Percentiles rank a stretch among this genome's conserved stretches.
Evolutionary conservation across 2,888 invertebrate genomes (phyloP).

Genomic region (Catonia carolina): DNA sequence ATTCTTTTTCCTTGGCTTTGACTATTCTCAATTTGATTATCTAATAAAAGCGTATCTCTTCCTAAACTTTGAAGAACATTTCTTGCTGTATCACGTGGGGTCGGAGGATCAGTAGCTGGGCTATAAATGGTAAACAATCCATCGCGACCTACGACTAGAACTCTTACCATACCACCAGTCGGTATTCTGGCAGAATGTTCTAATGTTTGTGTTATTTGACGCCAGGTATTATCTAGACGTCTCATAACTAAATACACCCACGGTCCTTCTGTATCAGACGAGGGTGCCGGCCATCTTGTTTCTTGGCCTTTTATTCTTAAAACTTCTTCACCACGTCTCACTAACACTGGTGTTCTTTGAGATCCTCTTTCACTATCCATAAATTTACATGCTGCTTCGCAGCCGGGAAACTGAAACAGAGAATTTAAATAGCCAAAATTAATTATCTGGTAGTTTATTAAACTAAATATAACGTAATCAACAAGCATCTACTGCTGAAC

Average conservation of each 20-base stretch:
- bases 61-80: neutral
- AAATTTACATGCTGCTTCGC: neutral
- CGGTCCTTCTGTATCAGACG: neutral
- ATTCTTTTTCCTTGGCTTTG: neutral
- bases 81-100: neutral
- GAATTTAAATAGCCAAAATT: no score
- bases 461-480: no score
- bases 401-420: constrained; percentile 4
- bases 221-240: neutral
- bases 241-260: constrained; percentile 6
- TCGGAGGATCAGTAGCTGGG: neutral
- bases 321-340: neutral
- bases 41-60: neutral
- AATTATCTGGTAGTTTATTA: no score
- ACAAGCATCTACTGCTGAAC: no score
- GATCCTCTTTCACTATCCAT: neutral
- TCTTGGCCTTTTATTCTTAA: neutral
- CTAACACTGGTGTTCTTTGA: neutral
- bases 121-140: constrained; percentile 1
- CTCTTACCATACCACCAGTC: neutral
- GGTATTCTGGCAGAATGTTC: neutral
- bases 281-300: neutral
- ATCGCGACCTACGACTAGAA: neutral
- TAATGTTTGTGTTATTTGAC: neutral
- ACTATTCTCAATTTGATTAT: neutral